phyloP scores from a whole-genome alignment of 2,888 invertebrate genomes.

The Athalia cordata region DNA sequence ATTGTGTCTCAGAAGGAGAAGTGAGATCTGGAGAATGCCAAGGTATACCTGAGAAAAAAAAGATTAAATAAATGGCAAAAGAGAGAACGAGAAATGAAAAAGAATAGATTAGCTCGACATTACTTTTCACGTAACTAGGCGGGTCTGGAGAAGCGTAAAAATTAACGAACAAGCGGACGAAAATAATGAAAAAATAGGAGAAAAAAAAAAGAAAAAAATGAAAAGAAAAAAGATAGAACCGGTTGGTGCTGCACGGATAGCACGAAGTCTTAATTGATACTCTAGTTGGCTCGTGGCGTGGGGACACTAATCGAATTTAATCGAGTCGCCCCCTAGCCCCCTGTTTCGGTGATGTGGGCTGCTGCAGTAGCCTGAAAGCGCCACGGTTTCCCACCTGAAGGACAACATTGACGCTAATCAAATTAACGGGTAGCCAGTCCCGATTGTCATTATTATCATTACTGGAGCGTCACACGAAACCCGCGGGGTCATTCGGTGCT shows the following conservation, averaged over 20 bases:
- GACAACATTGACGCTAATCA: slow-evolving; percentile 23
- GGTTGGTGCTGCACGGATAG: neutral
- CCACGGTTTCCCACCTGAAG: neutral
- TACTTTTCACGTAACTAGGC: neutral
- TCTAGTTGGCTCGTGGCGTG: neutral
- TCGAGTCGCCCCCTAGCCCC: neutral
- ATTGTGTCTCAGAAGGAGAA: neutral
- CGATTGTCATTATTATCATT: slow-evolving; percentile 41
- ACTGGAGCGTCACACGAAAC: slow-evolving; percentile 24
- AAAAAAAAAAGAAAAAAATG: neutral
- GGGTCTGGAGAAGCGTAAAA: neutral
- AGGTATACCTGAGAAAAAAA: neutral
- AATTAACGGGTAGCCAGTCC: slow-evolving; percentile 17
- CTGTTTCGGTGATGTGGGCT: neutral
- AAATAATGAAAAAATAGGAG: neutral
- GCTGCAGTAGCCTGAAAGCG: neutral
- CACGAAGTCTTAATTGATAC: neutral
- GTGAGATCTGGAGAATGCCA: neutral
- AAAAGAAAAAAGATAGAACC: neutral
- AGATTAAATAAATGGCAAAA: neutral
- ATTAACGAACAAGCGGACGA: neutral
- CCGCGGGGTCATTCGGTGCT: slow-evolving; percentile 22
- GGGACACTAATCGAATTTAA: slow-evolving; percentile 33
- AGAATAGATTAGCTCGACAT: slow-evolving; percentile 8
- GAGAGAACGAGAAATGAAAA: neutral